Conservation (phyloP, 1,140 invertebrate genomes). For the Bombus sibiricus region DNA sequence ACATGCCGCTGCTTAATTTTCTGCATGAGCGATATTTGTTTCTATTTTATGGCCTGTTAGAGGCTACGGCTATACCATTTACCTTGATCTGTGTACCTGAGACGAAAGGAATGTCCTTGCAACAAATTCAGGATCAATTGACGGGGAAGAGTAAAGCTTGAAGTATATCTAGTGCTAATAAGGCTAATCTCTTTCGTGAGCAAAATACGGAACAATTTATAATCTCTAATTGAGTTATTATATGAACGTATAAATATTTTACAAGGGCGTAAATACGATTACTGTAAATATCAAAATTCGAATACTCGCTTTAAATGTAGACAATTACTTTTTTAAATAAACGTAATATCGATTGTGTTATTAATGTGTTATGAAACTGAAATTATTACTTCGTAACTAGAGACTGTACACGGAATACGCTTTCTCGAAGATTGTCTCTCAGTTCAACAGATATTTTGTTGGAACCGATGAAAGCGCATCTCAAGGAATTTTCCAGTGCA, state of each 20-base stretch:
- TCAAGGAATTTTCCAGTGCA: slow-evolving; percentile 3
- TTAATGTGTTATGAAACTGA: not conserved
- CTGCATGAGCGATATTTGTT: slow-evolving; percentile 88
- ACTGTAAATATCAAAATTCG: not conserved
- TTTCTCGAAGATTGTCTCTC: not conserved
- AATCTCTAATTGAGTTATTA: not conserved
- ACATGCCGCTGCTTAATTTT: slow-evolving; percentile 85
- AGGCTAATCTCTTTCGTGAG: too few relatives aligned
- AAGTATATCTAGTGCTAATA: not conserved
- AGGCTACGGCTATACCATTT: slow-evolving; percentile 43
- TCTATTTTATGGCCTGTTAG: slow-evolving; percentile 85
- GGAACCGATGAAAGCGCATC: slow-evolving; percentile 6
- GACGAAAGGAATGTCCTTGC: slow-evolving; percentile 70
- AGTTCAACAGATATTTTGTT: slow-evolving; percentile 13
- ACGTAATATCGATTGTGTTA: not conserved
- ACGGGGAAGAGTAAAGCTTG: not conserved
- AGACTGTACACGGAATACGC: not conserved
- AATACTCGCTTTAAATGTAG: not conserved
- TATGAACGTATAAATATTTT: too few relatives aligned
- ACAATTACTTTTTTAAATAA: not conserved
- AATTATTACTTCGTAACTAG: not conserved
- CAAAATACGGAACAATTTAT: too few relatives aligned
- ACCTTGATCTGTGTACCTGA: slow-evolving; percentile 59
- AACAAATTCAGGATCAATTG: slow-evolving; percentile 65
- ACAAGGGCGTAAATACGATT: not conserved